Conservation (phyloP, 2,888 invertebrate genomes). For the Escarpia spicata region DNA sequence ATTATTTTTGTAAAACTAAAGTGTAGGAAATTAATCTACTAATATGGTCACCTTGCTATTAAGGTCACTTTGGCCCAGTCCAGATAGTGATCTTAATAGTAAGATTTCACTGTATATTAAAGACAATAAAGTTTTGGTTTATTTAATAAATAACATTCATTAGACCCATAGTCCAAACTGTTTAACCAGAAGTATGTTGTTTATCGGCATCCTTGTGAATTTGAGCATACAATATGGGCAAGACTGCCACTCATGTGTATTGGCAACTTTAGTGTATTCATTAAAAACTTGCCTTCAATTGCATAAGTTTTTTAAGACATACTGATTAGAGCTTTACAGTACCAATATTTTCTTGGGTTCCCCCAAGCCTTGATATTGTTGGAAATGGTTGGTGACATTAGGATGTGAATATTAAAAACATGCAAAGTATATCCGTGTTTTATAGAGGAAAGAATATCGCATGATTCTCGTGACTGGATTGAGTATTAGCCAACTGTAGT, state of each 20-base stretch:
- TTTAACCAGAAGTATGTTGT: too few relatives aligned
- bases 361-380: background rate
- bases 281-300: background rate
- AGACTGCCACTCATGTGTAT: background rate
- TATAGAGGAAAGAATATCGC: background rate
- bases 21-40: too few relatives aligned
- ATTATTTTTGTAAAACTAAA: too few relatives aligned
- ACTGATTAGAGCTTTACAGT: background rate
- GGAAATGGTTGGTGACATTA: background rate
- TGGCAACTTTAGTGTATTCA: background rate
- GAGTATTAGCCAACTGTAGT: background rate
- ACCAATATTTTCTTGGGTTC: background rate
- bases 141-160: too few relatives aligned
- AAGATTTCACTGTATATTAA: too few relatives aligned
- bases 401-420: background rate
- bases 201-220: too few relatives aligned
- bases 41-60: too few relatives aligned
- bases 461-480: background rate
- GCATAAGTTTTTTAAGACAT: background rate
- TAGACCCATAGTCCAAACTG: too few relatives aligned
- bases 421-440: background rate
- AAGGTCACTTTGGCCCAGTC: too few relatives aligned
- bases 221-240: too few relatives aligned
- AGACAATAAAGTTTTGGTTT: too few relatives aligned
- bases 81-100: too few relatives aligned